Evolutionary conservation across 2,888 invertebrate species (phyloP).

Genomic region (Amphimallon solstitiale): DNA sequence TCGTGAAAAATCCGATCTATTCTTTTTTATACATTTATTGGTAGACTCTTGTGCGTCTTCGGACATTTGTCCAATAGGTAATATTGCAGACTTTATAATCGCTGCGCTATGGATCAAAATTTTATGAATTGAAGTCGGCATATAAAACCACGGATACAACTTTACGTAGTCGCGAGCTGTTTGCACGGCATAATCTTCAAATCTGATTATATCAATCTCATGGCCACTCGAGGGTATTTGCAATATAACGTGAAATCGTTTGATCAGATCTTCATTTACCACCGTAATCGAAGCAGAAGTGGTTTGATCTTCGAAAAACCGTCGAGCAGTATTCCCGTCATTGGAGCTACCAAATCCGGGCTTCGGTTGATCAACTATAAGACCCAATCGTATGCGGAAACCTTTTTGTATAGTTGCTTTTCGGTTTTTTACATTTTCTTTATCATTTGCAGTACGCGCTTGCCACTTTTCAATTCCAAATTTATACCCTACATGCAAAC

Average conservation of each 20-base stretch:
- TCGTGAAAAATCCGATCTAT: too few relatives aligned
- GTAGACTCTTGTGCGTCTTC: too few relatives aligned
- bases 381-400: conserved; percentile 43
- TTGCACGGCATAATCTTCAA: conserved; percentile 43
- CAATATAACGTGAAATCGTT: conserved; percentile 44
- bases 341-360: conserved; percentile 47
- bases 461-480: conserved; percentile 53
- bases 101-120: conserved; percentile 41
- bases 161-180: conserved; percentile 23
- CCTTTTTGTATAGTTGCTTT: conserved; percentile 39
- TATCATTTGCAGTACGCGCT: conserved; percentile 46
- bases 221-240: conserved; percentile 46
- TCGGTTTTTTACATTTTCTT: conserved; percentile 21
- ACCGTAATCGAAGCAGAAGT: conserved; percentile 50
- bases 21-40: too few relatives aligned
- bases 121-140: conserved; percentile 44
- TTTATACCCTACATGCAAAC: conserved; percentile 52
- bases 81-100: conserved; percentile 31
- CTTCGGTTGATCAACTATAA: conserved; percentile 46
- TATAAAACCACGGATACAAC: conserved; percentile 44
- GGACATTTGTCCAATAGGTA: conserved; percentile 32
- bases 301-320: conserved; percentile 47
- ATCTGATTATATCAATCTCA: conserved; percentile 47
- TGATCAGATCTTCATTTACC: conserved; percentile 47
- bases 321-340: conserved; percentile 48